These are phyloP conservation scores for Cephus runcator DNA, from an alignment of 2,888 invertebrate species.

Conservation along the genomic window DNA sequence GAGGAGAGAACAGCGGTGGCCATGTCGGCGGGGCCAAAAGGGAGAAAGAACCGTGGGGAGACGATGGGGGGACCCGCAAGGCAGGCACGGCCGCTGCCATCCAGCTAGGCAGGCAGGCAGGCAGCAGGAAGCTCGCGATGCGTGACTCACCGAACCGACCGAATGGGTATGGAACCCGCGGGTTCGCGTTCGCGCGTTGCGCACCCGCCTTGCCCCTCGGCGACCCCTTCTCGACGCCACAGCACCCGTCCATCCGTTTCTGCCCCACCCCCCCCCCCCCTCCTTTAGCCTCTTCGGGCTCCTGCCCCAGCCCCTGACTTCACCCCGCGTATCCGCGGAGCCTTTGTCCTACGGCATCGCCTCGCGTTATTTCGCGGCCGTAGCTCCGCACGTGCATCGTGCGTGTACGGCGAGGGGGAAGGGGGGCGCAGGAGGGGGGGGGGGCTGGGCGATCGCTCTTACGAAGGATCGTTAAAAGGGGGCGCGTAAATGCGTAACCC, in stretches of 20 bases:
- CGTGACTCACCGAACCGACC: constrained; percentile 63
- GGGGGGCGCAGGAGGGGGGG: background rate
- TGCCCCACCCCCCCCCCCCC: background rate
- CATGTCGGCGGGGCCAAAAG: constrained; percentile 18
- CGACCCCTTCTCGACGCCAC: constrained; percentile 24
- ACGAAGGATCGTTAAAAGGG: background rate
- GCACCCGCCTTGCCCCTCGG: constrained; percentile 28
- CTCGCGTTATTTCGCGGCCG: constrained; percentile 63
- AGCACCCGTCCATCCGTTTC: constrained; percentile 3
- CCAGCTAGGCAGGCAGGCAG: constrained; percentile 22
- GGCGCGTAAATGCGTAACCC: background rate
- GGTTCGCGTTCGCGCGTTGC: constrained; percentile 56
- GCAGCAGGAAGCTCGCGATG: constrained; percentile 65
- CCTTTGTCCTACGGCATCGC: constrained; percentile 60
- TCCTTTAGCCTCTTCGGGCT: constrained; percentile 20
- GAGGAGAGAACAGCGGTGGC: constrained; percentile 12
- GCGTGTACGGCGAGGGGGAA: constrained; percentile 2
- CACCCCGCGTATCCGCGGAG: constrained; percentile 54
- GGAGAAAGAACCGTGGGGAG: constrained; percentile 24
- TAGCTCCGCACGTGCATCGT: constrained; percentile 30
- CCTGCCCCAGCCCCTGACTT: constrained; percentile 43
- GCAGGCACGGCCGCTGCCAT: constrained; percentile 22
- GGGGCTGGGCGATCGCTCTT: constrained; percentile 1
- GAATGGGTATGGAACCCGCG: constrained; percentile 56
- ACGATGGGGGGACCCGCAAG: constrained; percentile 16